phyloP scores from a whole-genome alignment of 2,113 vertebrate species.

The Amblyornis subalaris region DNA sequence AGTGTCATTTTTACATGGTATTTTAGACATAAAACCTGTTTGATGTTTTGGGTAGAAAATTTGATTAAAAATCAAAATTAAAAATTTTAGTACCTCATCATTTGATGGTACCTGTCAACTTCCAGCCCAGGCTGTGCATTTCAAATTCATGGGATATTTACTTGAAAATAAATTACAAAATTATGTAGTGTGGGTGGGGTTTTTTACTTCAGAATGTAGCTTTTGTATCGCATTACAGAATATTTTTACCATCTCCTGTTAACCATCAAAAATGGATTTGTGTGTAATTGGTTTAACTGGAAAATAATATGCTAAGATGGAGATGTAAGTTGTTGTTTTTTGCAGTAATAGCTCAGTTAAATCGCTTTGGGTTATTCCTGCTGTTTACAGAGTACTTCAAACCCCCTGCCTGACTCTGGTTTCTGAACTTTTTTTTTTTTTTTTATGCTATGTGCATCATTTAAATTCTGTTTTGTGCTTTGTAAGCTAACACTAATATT shows the following conservation, averaged over 20 bases:
- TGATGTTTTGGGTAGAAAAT: constrained; percentile 40
- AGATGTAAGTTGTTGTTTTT: constrained; percentile 30
- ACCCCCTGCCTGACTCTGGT: constrained; percentile 29
- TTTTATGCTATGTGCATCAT: constrained; percentile 28
- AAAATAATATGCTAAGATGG: constrained; percentile 37
- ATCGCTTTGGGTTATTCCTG: constrained; percentile 43
- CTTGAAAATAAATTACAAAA: constrained; percentile 50
- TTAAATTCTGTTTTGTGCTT: constrained; percentile 56
- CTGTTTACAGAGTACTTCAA: constrained; percentile 55
- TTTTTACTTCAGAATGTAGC: neutral
- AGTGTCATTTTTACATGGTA: constrained; percentile 12
- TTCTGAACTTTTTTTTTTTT: neutral
- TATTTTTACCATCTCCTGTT: constrained; percentile 41
- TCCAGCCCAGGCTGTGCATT: constrained; percentile 29
- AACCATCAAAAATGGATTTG: constrained; percentile 44
- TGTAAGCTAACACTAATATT: constrained; percentile 43
- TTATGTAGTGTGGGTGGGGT: neutral
- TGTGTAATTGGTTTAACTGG: constrained; percentile 60
- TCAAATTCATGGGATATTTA: constrained; percentile 57
- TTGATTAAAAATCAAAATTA: constrained; percentile 60
- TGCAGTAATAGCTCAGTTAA: constrained; percentile 28
- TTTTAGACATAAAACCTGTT: constrained; percentile 55
- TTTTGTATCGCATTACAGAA: constrained; percentile 22
- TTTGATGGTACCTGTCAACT: constrained; percentile 61
- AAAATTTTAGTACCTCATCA: constrained; percentile 60